phyloP scores from a whole-genome alignment of 2,113 vertebrate species.

The Pelusios castaneus region DNA sequence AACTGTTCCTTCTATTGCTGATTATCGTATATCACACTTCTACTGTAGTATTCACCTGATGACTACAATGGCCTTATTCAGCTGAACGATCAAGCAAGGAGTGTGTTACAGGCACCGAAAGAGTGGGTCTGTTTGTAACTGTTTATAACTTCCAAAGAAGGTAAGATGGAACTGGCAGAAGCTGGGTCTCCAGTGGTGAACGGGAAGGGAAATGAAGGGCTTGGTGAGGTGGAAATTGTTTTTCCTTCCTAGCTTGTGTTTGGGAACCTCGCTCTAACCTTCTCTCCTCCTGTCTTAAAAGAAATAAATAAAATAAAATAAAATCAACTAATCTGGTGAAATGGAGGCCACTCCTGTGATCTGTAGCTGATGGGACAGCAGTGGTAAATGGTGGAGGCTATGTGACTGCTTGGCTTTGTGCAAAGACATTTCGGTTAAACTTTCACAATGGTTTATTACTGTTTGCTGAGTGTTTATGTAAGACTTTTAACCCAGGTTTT shows the following conservation, averaged over 20 bases:
- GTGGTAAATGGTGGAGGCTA: background rate
- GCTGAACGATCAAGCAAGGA: constrained; percentile 92
- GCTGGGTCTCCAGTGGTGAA: background rate
- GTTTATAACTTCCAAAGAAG: constrained; percentile 75
- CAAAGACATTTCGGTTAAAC: background rate
- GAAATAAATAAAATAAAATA: background rate
- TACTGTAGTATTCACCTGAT: constrained; percentile 92
- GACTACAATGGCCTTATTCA: constrained; percentile 95
- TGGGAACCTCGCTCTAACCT: constrained; percentile 36
- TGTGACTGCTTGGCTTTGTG: background rate
- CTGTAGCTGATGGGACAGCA: background rate
- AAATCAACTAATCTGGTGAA: constrained; percentile 44
- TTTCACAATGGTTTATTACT: background rate
- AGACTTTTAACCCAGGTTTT: background rate
- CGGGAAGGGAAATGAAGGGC: constrained; percentile 46
- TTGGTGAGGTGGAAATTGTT: background rate
- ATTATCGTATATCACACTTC: constrained; percentile 78
- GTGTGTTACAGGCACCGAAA: constrained; percentile 96
- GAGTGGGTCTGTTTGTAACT: constrained; percentile 98
- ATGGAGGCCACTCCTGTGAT: background rate
- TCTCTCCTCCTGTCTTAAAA: background rate
- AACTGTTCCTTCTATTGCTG: constrained; percentile 67
- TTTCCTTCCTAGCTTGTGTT: background rate
- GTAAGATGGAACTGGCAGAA: constrained; percentile 56
- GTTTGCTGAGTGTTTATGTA: background rate